Conservation (phyloP, 1,140 invertebrate species). For the Pomacea maculata region DNA sequence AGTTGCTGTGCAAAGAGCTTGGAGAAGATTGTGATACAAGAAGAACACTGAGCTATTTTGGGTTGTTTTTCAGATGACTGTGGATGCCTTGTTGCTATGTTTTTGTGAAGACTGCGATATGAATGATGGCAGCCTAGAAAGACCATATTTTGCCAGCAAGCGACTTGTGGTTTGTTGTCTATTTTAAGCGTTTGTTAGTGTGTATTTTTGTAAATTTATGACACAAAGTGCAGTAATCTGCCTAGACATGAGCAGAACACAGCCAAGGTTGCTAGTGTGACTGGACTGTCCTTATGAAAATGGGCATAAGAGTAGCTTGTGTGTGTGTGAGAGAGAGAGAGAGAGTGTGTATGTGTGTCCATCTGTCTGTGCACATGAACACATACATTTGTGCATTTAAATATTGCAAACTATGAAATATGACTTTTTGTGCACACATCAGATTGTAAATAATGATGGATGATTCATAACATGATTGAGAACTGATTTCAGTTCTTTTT, state of each 20-base stretch:
- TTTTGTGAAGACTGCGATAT: constrained; percentile 72
- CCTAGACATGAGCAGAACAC: neutral
- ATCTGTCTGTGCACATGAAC: neutral
- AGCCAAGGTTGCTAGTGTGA: neutral
- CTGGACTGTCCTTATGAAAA: neutral
- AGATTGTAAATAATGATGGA: too few relatives aligned
- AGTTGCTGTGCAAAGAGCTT: too few relatives aligned
- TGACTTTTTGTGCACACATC: too few relatives aligned
- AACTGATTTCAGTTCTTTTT: too few relatives aligned
- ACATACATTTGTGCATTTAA: neutral
- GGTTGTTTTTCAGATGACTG: constrained; percentile 79
- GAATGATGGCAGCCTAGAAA: constrained; percentile 76
- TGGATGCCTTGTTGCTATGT: constrained; percentile 93
- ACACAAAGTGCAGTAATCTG: neutral
- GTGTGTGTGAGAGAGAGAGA: neutral
- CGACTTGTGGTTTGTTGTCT: constrained; percentile 73
- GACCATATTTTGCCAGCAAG: constrained; percentile 80
- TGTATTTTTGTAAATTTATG: neutral
- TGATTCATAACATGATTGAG: too few relatives aligned
- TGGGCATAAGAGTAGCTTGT: neutral
- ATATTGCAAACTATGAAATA: neutral
- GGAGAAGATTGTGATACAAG: too few relatives aligned
- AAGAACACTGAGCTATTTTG: too few relatives aligned
- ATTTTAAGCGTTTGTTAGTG: neutral
- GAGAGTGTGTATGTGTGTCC: neutral